Evolutionary conservation across 2,113 vertebrate genomes (phyloP).

Genomic region (Trematomus loennbergii): DNA sequence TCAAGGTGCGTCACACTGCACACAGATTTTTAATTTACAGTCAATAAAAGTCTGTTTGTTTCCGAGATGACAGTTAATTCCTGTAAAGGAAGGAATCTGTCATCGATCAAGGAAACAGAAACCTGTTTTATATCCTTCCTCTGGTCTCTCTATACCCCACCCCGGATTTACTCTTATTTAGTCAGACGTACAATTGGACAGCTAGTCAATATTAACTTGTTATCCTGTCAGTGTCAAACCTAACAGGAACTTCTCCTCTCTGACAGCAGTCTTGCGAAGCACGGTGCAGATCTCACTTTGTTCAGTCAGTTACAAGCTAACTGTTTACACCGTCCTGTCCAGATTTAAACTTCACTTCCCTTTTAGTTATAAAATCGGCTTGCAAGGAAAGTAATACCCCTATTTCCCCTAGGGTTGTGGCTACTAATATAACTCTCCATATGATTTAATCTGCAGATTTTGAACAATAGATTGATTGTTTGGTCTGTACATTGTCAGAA

Average conservation of each 20-base stretch:
- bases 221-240: neutral
- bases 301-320: neutral
- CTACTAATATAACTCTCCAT: too few relatives aligned
- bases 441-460: too few relatives aligned
- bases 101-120: too few relatives aligned
- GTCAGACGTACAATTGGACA: neutral
- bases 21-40: neutral
- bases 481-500: too few relatives aligned
- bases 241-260: conserved; percentile 1
- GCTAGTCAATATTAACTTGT: conserved; percentile 10
- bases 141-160: neutral
- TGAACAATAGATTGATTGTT: too few relatives aligned
- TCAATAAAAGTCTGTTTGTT: neutral
- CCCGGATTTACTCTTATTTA: neutral
- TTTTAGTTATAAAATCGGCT: neutral
- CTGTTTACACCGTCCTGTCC: neutral
- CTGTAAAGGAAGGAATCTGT: too few relatives aligned
- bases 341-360: conserved; percentile 1
- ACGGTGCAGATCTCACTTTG: neutral
- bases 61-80: conserved; percentile 2
- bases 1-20: neutral
- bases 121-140: neutral
- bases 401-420: too few relatives aligned
- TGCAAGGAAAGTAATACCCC: too few relatives aligned
- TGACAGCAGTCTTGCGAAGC: neutral